phyloP scores from a whole-genome alignment of 1,140 invertebrate genomes.

The Dreissena rostriformis region DNA sequence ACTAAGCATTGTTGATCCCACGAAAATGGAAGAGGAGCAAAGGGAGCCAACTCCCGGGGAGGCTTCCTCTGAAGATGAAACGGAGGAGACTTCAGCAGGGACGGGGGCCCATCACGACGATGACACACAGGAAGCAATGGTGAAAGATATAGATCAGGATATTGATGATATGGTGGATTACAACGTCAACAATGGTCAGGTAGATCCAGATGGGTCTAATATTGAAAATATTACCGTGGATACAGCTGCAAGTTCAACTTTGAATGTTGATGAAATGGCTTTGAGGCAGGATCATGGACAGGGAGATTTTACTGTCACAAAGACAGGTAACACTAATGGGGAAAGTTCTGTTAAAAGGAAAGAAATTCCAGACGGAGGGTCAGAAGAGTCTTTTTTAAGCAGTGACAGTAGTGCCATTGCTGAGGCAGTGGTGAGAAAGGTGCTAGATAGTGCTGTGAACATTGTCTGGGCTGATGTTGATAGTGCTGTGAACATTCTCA shows the following conservation, averaged over 20 bases:
- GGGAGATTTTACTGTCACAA: not conserved
- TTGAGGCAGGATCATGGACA: not conserved
- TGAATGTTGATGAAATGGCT: not conserved
- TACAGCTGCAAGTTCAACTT: slow-evolving; percentile 16
- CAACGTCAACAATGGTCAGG: slow-evolving; percentile 37
- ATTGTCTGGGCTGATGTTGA: slow-evolving; percentile 10
- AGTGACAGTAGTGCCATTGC: slow-evolving; percentile 42
- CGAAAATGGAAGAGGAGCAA: too few species aligned
- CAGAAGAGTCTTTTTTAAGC: slow-evolving; percentile 38
- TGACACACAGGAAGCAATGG: too few species aligned
- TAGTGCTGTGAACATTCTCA: slow-evolving; percentile 16
- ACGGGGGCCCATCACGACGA: too few species aligned
- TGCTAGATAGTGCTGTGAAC: slow-evolving; percentile 6
- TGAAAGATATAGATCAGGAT: slow-evolving; percentile 42
- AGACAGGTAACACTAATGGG: not conserved
- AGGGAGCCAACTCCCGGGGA: too few species aligned
- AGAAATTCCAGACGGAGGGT: not conserved
- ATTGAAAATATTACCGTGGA: slow-evolving; percentile 26
- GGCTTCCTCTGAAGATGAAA: too few species aligned
- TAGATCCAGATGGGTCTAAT: slow-evolving; percentile 38
- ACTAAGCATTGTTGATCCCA: too few species aligned
- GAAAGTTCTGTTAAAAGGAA: not conserved
- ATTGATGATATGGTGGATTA: slow-evolving; percentile 39
- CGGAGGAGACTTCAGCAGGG: too few species aligned
- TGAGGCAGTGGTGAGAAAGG: slow-evolving; percentile 43